Base-by-base conservation (phyloP, 2,797 vertebrate genomes). In the Pteropus rufus region DNA sequence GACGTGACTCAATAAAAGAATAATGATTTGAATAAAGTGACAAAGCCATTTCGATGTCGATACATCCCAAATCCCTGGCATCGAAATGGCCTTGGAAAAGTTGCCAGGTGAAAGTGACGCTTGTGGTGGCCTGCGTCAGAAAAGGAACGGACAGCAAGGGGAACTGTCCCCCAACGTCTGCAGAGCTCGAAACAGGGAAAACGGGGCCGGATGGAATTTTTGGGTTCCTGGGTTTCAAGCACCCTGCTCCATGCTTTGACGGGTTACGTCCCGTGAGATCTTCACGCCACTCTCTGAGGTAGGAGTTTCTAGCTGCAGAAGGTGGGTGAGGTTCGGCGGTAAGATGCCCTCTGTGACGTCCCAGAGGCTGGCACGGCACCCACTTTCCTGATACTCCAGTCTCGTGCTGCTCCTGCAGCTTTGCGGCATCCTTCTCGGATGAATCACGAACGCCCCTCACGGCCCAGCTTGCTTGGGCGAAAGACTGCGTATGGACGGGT, bases 111-210 rank as follows among this genome's bases (percentile, higher is more conserved):
- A 34, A 23, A 19, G 2, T 31, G 41, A 11, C 49, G 1, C 1
- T 0, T 7, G 5, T 7, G 26, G 5, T 14, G 18, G 6, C 3
- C 58, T 3, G 2, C 0, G 0, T 34, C 44, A 21, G 39, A 56
- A 31, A 70, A 26, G 21, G 24, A n/a, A 44, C 2, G 5, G 4
- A 1, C 21, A 2, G 24, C 0, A 0, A 41, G 0, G 1, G 41
- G 4, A 4, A 10, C 56, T 12, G 18, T 19, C 67, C 36, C 14
- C 34, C 24, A 2, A 0, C 11, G 12, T 41, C 26, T 8, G 5
- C 21, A 31, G 15, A 58, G 7, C 52, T 56, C n/a, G 0, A 0
- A 4, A 31, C 15, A n/a, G n/a, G 39, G 65, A 34, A 54, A 5
- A 6, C 7, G 19, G 23, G 41, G 31, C 58, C 2, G 0, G 18